phyloP scores from a whole-genome alignment of 92 coral and sea anemone species.

The Pocillopora grandis region DNA sequence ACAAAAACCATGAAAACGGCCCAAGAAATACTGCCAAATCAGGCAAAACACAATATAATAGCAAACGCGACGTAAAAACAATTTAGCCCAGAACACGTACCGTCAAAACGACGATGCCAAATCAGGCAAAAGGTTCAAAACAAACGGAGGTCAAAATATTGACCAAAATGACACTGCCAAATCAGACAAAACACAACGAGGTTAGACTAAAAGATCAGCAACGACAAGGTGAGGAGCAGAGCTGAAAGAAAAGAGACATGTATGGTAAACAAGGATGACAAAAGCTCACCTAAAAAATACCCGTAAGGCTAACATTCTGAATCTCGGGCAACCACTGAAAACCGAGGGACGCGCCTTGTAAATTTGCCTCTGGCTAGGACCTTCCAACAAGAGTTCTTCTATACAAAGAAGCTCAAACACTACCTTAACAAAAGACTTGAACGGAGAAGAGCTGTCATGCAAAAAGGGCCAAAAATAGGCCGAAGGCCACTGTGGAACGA shows the following conservation, averaged over 20 bases:
- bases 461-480: not conserved
- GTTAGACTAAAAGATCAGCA: slow-evolving; percentile 21
- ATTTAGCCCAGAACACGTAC: slow-evolving; percentile 22
- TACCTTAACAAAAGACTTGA: not conserved
- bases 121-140: not conserved
- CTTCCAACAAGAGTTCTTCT: too few relatives aligned
- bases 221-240: too few relatives aligned
- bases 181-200: not conserved
- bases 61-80: slow-evolving; percentile 1
- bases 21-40: too few relatives aligned
- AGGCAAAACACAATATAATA: too few relatives aligned
- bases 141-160: too few relatives aligned
- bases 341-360: too few relatives aligned
- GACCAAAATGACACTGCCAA: too few relatives aligned
- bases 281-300: slow-evolving; percentile 24
- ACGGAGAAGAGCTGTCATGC: not conserved
- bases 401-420: not conserved
- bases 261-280: too few relatives aligned
- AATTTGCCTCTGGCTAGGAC: too few relatives aligned
- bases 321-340: slow-evolving; percentile 25
- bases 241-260: too few relatives aligned
- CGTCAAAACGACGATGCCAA: slow-evolving; percentile 34
- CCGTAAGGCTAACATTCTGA: slow-evolving; percentile 51
- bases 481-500: not conserved
- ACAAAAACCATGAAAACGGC: too few relatives aligned